phyloP scores from a whole-genome alignment of 1,140 invertebrate species.

The Drosophila kepulauana region DNA sequence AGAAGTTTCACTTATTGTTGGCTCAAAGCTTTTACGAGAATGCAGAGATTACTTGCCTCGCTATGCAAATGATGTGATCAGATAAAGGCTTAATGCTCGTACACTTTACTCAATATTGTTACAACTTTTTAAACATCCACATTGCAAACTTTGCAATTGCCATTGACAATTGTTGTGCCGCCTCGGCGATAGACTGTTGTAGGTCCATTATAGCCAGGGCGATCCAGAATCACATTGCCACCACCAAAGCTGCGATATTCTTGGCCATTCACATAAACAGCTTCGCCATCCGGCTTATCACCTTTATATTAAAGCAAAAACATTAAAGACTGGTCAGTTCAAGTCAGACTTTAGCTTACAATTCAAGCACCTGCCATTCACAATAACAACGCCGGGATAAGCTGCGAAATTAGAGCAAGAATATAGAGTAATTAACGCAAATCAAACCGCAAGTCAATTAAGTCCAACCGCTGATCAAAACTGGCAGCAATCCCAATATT shows the following conservation, averaged over 20 bases:
- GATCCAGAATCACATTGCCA: conserved; percentile 54
- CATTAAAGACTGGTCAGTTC: neutral
- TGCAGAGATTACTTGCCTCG: neutral
- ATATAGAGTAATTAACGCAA: conserved; percentile 5
- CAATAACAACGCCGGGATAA: conserved; percentile 60
- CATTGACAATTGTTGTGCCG: conserved; percentile 64
- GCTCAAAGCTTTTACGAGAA: neutral
- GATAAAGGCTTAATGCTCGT: conserved; percentile 13
- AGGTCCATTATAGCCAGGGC: conserved; percentile 37
- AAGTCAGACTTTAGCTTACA: conserved; percentile 52
- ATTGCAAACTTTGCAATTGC: conserved; percentile 59
- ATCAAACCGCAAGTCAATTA: conserved; percentile 5
- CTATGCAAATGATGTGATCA: neutral
- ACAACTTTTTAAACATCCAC: conserved; percentile 47
- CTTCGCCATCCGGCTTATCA: conserved; percentile 59
- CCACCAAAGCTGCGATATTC: conserved; percentile 65
- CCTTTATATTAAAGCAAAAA: conserved; percentile 28
- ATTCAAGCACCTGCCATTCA: conserved; percentile 65
- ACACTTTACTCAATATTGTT: conserved; percentile 15
- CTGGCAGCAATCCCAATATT: conserved; percentile 54
- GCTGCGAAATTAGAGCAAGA: conserved; percentile 47
- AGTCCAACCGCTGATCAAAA: conserved; percentile 58
- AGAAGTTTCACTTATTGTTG: neutral
- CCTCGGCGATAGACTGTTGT: conserved; percentile 39
- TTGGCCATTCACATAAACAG: conserved; percentile 58